Conservation (phyloP, 2,797 vertebrate species). For the Lutjanus campechanus region DNA sequence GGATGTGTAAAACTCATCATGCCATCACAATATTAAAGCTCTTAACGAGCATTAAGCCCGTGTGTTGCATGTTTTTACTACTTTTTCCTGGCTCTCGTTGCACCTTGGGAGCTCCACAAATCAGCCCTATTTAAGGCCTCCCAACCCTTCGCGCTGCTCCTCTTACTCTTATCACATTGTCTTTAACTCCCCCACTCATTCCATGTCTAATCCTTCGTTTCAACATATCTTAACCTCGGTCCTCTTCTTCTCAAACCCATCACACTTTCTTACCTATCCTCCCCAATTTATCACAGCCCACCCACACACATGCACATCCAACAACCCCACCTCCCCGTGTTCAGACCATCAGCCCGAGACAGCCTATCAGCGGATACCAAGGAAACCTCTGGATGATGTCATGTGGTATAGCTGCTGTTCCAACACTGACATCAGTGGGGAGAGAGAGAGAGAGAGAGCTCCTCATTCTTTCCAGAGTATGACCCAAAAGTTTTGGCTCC, state of each 20-base stretch:
- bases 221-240: slow-evolving; percentile 2
- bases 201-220: slow-evolving; percentile 32
- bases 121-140: slow-evolving; percentile 28
- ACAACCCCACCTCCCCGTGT: not conserved
- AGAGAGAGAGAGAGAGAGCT: slow-evolving; percentile 69
- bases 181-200: slow-evolving; percentile 30
- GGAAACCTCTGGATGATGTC: slow-evolving; percentile 81
- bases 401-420: slow-evolving; percentile 71
- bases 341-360: slow-evolving; percentile 30
- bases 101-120: slow-evolving; percentile 25
- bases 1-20: slow-evolving; percentile 60
- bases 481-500: slow-evolving; percentile 55
- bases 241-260: slow-evolving; percentile 10
- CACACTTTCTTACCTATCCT: not conserved
- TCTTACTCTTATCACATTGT: slow-evolving; percentile 19
- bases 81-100: slow-evolving; percentile 73
- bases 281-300: slow-evolving; percentile 5
- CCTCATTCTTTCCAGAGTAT: slow-evolving; percentile 87
- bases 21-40: slow-evolving; percentile 47
- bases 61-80: slow-evolving; percentile 64
- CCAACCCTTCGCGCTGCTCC: slow-evolving; percentile 4
- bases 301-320: not conserved
- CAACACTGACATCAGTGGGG: slow-evolving; percentile 81
- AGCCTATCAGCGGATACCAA: slow-evolving; percentile 55
- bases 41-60: slow-evolving; percentile 63